Base-by-base conservation (phyloP, 2,888 invertebrate genomes). In the Eutolmus rufibarbis region DNA sequence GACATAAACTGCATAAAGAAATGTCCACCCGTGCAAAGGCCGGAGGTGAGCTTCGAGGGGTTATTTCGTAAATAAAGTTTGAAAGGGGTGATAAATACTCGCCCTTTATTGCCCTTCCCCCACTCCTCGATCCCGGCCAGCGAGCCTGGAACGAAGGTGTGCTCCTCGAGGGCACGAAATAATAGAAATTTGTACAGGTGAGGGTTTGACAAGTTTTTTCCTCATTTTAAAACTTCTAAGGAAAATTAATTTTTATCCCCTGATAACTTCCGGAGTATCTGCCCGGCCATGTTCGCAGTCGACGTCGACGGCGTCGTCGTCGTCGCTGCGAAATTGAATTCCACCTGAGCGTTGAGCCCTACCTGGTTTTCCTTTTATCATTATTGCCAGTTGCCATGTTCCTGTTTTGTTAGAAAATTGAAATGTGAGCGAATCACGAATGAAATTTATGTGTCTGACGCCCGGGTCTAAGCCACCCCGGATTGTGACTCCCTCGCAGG, bases 1-100 rank as follows among this genome's bases (percentile, higher is more conserved):
- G 74, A 74, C 74, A 85, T 85, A 74, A 85, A 74, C 43, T 85
- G 85, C 85, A 85, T 85, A 85, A 46, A 85, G 46, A 74, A 85
- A 74, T 85, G 74, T 85, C 85, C 85, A 43, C 28, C 74, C 74
- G 31, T 85, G 74, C 46, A 74, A n/a, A 16, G 40, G 28, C 31
- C 40, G 51, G n/a, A 74, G 74, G 74, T 74, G 43, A 85, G 43
- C 85, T 85, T 51, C 74, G 23, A 74, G 57, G 28, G 74, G 74
- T 28, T 8, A 85, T 85, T 46, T 43, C 74, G n/a, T 74, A 85
- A 85, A 85, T 85, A 85, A 85, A 85, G 43, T 85, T 74, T 74
- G 34, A 76, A 76, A 51, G 46, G 74, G 74, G 46, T 74, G 43
- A 85, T 74, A 85, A 85, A 85, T 84, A 85, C 85, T 46, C 31